These are phyloP conservation scores for Ptilodon capucinus DNA, from an alignment of 2,888 invertebrate species.

Conservation along the genomic window DNA sequence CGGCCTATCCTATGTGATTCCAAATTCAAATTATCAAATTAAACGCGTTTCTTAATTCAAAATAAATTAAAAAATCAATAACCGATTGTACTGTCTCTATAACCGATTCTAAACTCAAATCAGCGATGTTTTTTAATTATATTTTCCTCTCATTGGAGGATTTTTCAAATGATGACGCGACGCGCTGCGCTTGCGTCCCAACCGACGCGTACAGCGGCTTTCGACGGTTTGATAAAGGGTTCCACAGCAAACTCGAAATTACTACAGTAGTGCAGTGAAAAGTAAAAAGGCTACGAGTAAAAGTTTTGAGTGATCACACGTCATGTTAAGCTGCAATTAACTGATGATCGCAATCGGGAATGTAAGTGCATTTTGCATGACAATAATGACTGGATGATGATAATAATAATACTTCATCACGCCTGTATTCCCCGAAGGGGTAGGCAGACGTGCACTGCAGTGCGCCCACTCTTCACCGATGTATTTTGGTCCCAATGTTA, in stretches of 20 bases:
- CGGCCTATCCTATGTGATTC: not conserved
- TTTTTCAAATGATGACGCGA: conserved; percentile 30
- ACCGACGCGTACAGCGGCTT: conserved; percentile 41
- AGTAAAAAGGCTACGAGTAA: conserved; percentile 65
- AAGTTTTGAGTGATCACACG: conserved; percentile 50
- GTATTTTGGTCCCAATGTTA: too few relatives aligned
- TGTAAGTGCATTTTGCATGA: not conserved
- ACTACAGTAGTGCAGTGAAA: conserved; percentile 46
- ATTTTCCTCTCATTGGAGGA: conserved; percentile 21
- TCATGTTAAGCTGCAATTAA: conserved; percentile 28
- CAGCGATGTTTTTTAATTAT: too few relatives aligned
- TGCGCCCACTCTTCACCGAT: too few relatives aligned
- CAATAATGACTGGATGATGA: not conserved
- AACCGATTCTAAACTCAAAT: not conserved
- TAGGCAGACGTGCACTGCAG: too few relatives aligned
- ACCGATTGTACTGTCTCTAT: too few relatives aligned
- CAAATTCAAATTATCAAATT: not conserved
- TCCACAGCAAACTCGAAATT: conserved; percentile 37
- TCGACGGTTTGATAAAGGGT: conserved; percentile 69
- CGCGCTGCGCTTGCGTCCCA: conserved; percentile 26
- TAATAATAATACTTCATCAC: too few relatives aligned
- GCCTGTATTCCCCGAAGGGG: too few relatives aligned
- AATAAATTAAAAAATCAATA: not conserved
- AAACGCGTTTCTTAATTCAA: not conserved
- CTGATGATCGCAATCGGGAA: not conserved